phyloP scores from a whole-genome alignment of 1,140 invertebrate species.

The Drosophila mayri region DNA sequence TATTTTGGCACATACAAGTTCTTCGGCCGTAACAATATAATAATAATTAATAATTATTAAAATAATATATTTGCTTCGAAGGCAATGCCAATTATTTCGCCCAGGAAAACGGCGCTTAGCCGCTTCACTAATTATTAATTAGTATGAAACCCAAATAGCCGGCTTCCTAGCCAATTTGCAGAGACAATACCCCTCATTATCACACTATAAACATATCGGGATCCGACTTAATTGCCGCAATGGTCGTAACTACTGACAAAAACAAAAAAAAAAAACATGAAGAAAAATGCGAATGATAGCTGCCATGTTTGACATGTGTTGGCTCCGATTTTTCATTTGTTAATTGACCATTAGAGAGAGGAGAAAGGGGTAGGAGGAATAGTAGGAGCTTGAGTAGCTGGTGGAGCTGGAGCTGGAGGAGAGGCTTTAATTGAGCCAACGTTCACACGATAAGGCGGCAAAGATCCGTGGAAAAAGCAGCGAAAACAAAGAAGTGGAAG shows the following conservation, averaged over 20 bases:
- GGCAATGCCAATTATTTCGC: neutral
- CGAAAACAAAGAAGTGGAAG: slow-evolving; percentile 75
- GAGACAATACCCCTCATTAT: slow-evolving; percentile 39
- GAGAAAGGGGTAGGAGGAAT: neutral
- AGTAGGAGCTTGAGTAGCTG: neutral
- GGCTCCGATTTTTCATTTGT: slow-evolving; percentile 50
- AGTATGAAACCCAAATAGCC: neutral
- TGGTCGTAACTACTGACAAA: slow-evolving; percentile 1
- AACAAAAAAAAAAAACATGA: neutral
- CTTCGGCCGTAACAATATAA: neutral
- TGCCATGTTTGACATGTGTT: slow-evolving; percentile 53
- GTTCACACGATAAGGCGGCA: slow-evolving; percentile 49
- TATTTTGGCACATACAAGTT: neutral
- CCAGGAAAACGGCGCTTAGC: neutral
- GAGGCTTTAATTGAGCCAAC: slow-evolving; percentile 36
- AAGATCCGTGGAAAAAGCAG: slow-evolving; percentile 45
- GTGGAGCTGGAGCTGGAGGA: neutral
- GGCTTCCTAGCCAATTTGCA: slow-evolving; percentile 7
- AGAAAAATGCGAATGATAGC: slow-evolving; percentile 35
- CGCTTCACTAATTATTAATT: slow-evolving; percentile 11
- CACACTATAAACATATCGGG: slow-evolving; percentile 37
- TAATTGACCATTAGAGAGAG: slow-evolving; percentile 46
- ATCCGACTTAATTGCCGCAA: slow-evolving; percentile 21
- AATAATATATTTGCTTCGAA: neutral
- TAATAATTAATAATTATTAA: too few species aligned